A percentile compares a stretch with the other conserved stretches of the same genome.
These are phyloP conservation scores for Clarias macrocephalus DNA, from an alignment of 2,113 vertebrate genomes.

Conservation along the genomic window DNA sequence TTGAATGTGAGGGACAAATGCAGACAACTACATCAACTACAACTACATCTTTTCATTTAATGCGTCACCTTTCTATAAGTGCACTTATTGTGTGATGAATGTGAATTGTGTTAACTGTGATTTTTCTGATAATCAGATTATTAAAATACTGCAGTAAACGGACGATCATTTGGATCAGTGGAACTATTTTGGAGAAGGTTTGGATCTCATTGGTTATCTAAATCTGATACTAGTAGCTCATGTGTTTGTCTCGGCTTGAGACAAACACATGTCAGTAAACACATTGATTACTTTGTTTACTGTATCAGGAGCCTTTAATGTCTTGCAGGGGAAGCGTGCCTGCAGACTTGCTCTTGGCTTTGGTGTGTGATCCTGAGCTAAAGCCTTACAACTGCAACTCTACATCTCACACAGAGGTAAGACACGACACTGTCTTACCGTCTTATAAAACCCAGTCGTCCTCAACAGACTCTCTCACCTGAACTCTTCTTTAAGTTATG, in stretches of 20 bases:
- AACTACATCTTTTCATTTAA: too few relatives aligned
- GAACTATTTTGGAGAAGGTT: not conserved
- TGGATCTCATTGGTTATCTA: not conserved
- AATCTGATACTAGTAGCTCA: too few relatives aligned
- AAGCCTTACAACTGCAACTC: not conserved
- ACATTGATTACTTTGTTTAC: not conserved
- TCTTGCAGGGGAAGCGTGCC: slow-evolving; percentile 63
- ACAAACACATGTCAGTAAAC: not conserved
- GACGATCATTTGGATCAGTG: not conserved
- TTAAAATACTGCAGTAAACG: not conserved
- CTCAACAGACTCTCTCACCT: slow-evolving; percentile 62
- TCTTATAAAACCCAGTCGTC: not conserved
- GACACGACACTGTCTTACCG: not conserved
- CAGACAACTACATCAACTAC: too few relatives aligned
- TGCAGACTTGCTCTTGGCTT: slow-evolving; percentile 64
- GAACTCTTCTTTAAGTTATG: slow-evolving; percentile 75
- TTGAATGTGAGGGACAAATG: too few relatives aligned
- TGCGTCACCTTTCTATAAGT: not conserved
- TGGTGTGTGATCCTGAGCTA: slow-evolving; percentile 66
- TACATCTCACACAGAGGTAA: slow-evolving; percentile 57
- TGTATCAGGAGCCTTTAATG: not conserved
- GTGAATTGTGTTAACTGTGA: not conserved
- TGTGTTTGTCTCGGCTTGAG: too few relatives aligned
- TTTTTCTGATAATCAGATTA: not conserved
- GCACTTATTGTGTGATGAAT: not conserved